Base-by-base conservation (phyloP, 2,113 vertebrate genomes). In the Heteronetta atricapilla region DNA sequence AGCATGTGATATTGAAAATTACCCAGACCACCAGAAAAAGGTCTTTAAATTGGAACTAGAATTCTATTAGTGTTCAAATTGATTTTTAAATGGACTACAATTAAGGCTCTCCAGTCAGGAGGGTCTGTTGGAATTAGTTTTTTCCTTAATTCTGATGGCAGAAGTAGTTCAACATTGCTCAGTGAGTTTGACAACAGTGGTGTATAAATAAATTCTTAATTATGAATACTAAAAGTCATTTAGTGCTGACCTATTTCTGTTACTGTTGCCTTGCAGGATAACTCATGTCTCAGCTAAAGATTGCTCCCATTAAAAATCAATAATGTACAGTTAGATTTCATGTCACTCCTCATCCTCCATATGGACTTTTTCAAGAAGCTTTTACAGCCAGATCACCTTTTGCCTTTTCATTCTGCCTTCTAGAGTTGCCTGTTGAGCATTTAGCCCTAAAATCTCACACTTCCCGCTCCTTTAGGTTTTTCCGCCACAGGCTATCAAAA, bases 61-160 rank as follows among this genome's bases (percentile, higher is more conserved):
- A 76, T 68, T 94, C 67, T 83, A 31, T 66, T 64, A 86, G 28
- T 50, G 25, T 64, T 76, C 78, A 59, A 78, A 85, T 26, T 64
- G 48, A 91, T 92, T 97, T 86, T 89, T 82, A 77, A 93, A 86
- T 40, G 26, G 64, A 85, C 73, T 93, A 64, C 70, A 85, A 42
- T 82, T 86, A 92, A 89, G 75, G 48, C 36, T 62, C 40, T 88
- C 31, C 13, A 40, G 34, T 23, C 34, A 58, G 36, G 34, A 80
- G 90, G 22, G 59, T 67, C 52, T 8, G 0, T 42, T 70, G 6
- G 72, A 85, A 93, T 50, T 42, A 29, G 1, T 0, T 6, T 92
- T 88, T 86, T 78, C 83, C 81, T 94, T 84, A 93, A 86, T 91
- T 22, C 23, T 78, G 52, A 78, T 84, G 33, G 16, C 42, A 86